Evolutionary conservation across 2,797 vertebrate genomes (phyloP), one percentile per base, ranked within the genome.

Genomic region (Hirundo rustica): DNA sequence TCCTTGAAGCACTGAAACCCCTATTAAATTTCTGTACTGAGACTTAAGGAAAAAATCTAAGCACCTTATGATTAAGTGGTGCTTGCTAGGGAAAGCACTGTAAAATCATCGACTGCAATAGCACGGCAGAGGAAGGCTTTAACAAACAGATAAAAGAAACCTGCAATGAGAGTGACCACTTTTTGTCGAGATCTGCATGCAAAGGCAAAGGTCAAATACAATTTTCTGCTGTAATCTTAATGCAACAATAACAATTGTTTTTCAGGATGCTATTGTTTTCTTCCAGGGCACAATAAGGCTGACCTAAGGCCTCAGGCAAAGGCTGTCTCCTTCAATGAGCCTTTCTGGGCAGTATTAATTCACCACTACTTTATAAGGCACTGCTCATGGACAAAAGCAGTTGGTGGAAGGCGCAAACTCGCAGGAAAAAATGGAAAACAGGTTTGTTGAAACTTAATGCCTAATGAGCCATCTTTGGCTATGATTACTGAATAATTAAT

Each of bases 11-110:
- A 67, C 23, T 79, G 68, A 82, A 95, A 93, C 36, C 54, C 74
- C 70, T 92, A 95, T 94, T 96, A 81, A 93, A 94, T 88, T 78
- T 79, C 62, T 83, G 65, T 78, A 67, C 64, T 83, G 26, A 93
- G 48, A 91, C 67, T 68, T 62, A 13, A 73, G 64, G 65, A 57
- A 89, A 88, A 93, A 89, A 70, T 51, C 70, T 91, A 90, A 92
- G 82, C 67, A 86, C 67, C 60, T 93, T 71, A 75, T 73, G 85
- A 96, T 88, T 89, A 86, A 93, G 76, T 64, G 64, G 42, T 79
- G 70, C 87, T 96, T 89, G 62, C 76, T 71, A 36, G 42, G 34
- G 38, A 91, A 93, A 76, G 53, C 45, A 45, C 44, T 48, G n/a
- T 53, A 92, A 90, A 83, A 81, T 50, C 48, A 80, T 27, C 71